Evolutionary conservation across 2,797 vertebrate genomes (phyloP).

Genomic region (Hephaestus fuliginosus): DNA sequence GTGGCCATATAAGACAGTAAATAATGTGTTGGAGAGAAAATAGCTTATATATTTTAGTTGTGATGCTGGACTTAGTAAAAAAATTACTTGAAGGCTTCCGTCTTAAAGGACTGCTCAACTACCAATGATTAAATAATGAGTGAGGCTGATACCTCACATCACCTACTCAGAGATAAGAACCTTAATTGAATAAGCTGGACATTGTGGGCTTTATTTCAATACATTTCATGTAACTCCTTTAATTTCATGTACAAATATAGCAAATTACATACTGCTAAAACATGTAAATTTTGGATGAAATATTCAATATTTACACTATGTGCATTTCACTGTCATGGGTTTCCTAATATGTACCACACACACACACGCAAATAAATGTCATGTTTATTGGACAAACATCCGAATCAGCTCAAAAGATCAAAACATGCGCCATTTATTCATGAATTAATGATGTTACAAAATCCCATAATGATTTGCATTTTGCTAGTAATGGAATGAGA

Average conservation of each 20-base stretch:
- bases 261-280: constrained; percentile 13
- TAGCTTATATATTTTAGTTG: constrained; percentile 7
- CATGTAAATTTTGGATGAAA: constrained; percentile 30
- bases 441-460: constrained; percentile 48
- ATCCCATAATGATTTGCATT: constrained; percentile 49
- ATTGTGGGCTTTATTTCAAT: background rate
- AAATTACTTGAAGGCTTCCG: constrained; percentile 19
- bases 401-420: constrained; percentile 62
- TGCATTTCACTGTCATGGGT: constrained; percentile 12
- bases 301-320: constrained; percentile 39
- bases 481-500: constrained; percentile 48
- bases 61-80: constrained; percentile 26
- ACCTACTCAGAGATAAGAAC: constrained; percentile 31
- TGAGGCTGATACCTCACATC: constrained; percentile 5
- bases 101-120: background rate
- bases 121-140: constrained; percentile 24
- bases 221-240: background rate
- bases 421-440: constrained; percentile 51
- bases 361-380: constrained; percentile 23
- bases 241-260: constrained; percentile 12
- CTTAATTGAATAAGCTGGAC: constrained; percentile 27
- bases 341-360: constrained; percentile 19
- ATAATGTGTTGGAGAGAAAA: constrained; percentile 12
- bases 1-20: background rate
- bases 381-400: constrained; percentile 60